Base-by-base conservation (phyloP, 1,140 invertebrate genomes). In the Trichogramma pretiosum region DNA sequence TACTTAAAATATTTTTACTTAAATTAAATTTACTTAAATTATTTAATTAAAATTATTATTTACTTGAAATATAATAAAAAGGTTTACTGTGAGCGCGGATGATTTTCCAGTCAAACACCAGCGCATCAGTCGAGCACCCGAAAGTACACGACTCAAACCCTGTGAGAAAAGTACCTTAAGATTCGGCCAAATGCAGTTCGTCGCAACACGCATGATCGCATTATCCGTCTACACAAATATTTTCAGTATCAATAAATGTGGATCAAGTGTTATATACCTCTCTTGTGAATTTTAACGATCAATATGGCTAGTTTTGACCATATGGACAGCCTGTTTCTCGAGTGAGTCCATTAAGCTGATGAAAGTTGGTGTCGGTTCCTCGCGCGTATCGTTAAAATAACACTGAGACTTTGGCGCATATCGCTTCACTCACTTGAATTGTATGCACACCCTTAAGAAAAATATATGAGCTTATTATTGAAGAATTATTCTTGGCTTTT, bases 211-310 rank as follows among this genome's bases (percentile, higher is more conserved):
- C 43, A 50, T 26, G 44, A 43, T 18, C n/a, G 24, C 3, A 10
- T 2, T 42, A 23, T 18, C 28, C 13, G 8, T 1, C 39, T 37
- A 14, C 39, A 44, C 33, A 26, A 50, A 50, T 50, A 50, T 50
- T 50, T 44, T 45, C 48, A 45, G 37, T 34, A 24, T 45, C 48
- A 50, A 50, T 45, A 50, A 11, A 28, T 50, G 34, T 22, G 45
- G 42, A 45, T 50, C 48, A 40, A 50, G 48, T 45, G 42, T n/a
- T n/a, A n/a, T n/a, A n/a, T n/a, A n/a, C n/a, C 39, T 36, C 36
- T 40, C 42, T 28, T 45, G 3, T n/a, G 40, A 40, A 40, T 33
- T 17, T 40, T 21, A 35, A 21, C 36, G 28, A 50, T 45, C 42
- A 36, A 21, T n/a, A n/a, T 33, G 38, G 30, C 37, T 30, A 35